A percentile compares a stretch with the other conserved stretches of the same genome.
These are phyloP conservation scores for Apolygus lucorum DNA, from an alignment of 1,140 invertebrate genomes.

Conservation along the genomic window DNA sequence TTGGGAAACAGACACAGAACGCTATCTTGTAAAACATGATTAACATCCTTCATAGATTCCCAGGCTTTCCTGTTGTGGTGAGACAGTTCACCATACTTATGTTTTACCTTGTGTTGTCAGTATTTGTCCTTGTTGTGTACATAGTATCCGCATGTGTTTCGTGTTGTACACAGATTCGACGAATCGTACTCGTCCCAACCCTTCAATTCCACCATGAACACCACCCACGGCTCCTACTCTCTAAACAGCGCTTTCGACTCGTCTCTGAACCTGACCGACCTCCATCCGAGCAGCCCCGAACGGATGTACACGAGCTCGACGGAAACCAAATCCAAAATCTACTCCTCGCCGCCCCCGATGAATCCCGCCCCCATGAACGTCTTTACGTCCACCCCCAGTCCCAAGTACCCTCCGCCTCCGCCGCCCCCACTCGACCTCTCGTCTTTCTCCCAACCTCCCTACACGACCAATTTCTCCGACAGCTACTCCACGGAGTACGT, in stretches of 20 bases:
- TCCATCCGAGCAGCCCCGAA: neutral
- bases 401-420: neutral
- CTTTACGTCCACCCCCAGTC: neutral
- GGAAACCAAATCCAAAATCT: slow-evolving; percentile 13
- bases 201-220: slow-evolving; percentile 15
- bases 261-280: neutral
- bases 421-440: neutral
- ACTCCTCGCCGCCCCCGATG: neutral
- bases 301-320: neutral
- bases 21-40: no score
- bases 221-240: slow-evolving; percentile 7
- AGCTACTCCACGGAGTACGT: slow-evolving; percentile 37
- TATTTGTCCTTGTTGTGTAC: neutral
- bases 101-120: slow-evolving; percentile 4
- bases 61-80: no score
- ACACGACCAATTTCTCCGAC: neutral
- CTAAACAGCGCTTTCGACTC: slow-evolving; percentile 5
- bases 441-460: neutral
- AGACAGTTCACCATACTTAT: no score
- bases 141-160: neutral
- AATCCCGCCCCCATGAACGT: neutral
- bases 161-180: neutral
- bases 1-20: no score
- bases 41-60: no score
- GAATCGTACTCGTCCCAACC: slow-evolving; percentile 7